Evolutionary conservation across 2,113 vertebrate species (phyloP), one percentile per base, ranked within the genome.

Genomic region (Oreochromis spilurus): DNA sequence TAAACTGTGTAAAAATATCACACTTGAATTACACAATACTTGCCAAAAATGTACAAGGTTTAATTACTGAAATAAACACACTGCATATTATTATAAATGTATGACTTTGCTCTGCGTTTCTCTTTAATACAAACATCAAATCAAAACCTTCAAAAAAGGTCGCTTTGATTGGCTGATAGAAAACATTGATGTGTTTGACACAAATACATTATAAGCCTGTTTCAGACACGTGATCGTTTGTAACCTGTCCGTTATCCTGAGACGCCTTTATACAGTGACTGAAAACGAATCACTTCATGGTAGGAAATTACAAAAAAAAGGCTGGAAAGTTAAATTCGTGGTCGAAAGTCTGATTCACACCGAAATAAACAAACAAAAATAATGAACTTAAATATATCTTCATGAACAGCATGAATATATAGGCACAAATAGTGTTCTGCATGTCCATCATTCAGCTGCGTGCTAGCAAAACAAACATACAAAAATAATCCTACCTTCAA

Each of bases 21-120:
- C 97, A 98, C 97, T 97, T 97, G 96, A 97, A 97, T 95, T 97
- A 97, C 97, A 98, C 97, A 98, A 97, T 96, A 97, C 92, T 97
- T 96, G 96, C 94, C 97, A 97, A 96, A 72, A 72, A 72, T 97
- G 96, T 98, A 98, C 97, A 98, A 97, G 97, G 96, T 95, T 97
- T 97, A 95, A 95, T 96, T 95, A 95, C 97, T 97, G 96, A 96
- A 97, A 98, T 97, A 98, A 98, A 95, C 96, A 98, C 96, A 97
- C 96, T 96, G 97, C 94, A 96, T 96, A 95, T 95, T 91, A 89
- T 92, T 95, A 96, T 95, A 96, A 96, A 95, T 89, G 90, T 91
- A 92, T 83, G 91, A 93, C 91, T 94, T 93, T 92, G 84, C 85
- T 94, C 91, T 94, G 87, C 93, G 70, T 80, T 79, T 54, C 72